Percentiles rank a stretch among this genome's conserved stretches.
Evolutionary conservation across 2,113 vertebrate species (phyloP).

Genomic region (Neomonachus schauinslandi): DNA sequence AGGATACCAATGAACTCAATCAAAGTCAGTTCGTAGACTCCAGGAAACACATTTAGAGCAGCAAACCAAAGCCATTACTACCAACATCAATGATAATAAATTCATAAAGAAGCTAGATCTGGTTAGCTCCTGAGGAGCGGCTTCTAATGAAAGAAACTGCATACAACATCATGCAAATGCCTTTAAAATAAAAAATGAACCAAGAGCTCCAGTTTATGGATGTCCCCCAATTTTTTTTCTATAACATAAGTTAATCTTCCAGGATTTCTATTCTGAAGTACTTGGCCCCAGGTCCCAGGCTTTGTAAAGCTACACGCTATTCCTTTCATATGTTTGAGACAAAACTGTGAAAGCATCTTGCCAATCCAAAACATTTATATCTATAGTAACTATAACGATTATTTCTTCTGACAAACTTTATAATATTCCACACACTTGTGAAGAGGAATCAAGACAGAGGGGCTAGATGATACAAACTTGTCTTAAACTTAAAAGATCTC

Average conservation of each 20-base stretch:
- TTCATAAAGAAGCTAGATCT: not conserved
- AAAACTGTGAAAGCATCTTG: no score
- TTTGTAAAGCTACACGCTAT: no score
- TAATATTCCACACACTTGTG: no score
- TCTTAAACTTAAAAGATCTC: no score
- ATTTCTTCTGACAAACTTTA: no score
- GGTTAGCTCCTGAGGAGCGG: not conserved
- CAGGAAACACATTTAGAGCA: not conserved
- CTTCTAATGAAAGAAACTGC: not conserved
- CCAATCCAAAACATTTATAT: no score
- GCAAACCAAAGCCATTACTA: not conserved
- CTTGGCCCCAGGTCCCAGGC: not conserved
- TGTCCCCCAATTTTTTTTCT: not conserved
- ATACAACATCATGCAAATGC: not conserved
- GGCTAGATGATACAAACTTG: no score
- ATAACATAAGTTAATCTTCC: constrained; percentile 28
- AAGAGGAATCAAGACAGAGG: no score
- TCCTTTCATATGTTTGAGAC: no score
- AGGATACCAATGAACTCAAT: not conserved
- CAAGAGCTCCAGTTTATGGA: not conserved
- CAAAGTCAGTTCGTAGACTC: not conserved
- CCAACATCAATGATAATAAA: not conserved
- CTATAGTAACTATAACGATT: no score
- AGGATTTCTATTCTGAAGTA: not conserved
- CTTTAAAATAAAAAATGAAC: constrained; percentile 28